These are phyloP conservation scores for Alviniconcha strummeri DNA, from an alignment of 2,888 invertebrate genomes.

Conservation along the genomic window DNA sequence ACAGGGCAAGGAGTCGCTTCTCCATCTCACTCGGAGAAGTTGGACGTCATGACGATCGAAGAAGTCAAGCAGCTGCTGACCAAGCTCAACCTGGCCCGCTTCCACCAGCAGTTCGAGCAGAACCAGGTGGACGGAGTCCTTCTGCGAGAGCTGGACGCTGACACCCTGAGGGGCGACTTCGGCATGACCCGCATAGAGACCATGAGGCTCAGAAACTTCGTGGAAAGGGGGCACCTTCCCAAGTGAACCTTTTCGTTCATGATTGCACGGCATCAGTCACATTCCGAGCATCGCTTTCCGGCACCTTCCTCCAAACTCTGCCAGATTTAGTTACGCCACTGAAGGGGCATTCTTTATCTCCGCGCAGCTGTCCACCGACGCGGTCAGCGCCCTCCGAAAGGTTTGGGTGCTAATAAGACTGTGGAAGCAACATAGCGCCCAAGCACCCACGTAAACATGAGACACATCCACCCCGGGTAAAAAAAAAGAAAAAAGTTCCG, in stretches of 20 bases:
- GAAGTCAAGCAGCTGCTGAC: conserved; percentile 3
- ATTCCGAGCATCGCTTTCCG: too few relatives aligned
- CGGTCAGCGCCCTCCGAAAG: too few relatives aligned
- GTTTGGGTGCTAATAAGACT: too few relatives aligned
- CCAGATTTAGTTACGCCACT: too few relatives aligned
- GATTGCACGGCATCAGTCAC: neutral
- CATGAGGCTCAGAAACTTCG: neutral
- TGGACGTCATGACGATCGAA: conserved; percentile 5
- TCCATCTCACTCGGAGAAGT: neutral
- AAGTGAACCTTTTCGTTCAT: neutral
- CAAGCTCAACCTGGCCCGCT: neutral
- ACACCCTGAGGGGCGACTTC: conserved; percentile 10
- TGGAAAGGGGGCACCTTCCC: conserved; percentile 2
- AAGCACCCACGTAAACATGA: too few relatives aligned
- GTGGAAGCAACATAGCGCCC: too few relatives aligned
- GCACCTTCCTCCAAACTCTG: too few relatives aligned
- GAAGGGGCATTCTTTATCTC: too few relatives aligned
- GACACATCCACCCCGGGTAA: too few relatives aligned
- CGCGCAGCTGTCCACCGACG: too few relatives aligned
- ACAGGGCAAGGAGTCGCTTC: too few relatives aligned
- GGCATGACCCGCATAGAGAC: neutral
- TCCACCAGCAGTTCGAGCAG: neutral
- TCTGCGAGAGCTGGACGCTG: neutral
- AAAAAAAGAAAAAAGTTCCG: too few relatives aligned
- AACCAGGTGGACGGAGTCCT: conserved; percentile 4